A percentile compares a stretch with the other conserved stretches of the same genome.
phyloP scores from a whole-genome alignment of 2,797 vertebrate genomes.

The Myotis myotis region DNA sequence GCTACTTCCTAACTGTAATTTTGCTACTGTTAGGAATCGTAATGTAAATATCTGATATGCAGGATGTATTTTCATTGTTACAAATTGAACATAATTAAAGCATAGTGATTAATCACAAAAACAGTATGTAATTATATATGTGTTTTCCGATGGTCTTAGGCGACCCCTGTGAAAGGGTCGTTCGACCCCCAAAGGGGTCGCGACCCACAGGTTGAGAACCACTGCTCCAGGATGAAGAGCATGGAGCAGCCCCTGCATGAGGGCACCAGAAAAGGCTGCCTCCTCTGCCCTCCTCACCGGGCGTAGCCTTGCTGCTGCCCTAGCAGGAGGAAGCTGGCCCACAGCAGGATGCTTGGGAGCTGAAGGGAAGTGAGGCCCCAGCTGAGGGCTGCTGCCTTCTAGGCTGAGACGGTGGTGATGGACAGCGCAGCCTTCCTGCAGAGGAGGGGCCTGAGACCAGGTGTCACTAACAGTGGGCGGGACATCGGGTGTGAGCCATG shows the following conservation, averaged over 20 bases:
- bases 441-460: neutral
- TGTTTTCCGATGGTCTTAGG: no score
- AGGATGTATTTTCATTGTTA: no score
- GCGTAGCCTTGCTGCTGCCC: neutral
- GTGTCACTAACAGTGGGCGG: neutral
- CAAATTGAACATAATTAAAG: no score
- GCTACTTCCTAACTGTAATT: no score
- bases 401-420: fast-evolving
- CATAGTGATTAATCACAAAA: no score
- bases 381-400: fast-evolving
- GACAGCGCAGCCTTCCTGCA: neutral
- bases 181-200: no score
- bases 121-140: no score
- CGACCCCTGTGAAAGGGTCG: no score
- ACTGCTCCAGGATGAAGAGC: neutral
- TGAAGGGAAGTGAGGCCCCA: neutral
- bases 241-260: neutral
- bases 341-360: neutral
- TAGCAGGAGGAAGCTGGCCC: neutral
- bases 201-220: no score
- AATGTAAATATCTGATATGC: no score
- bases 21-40: no score
- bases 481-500: fast-evolving
- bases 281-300: neutral
- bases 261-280: no score